A percentile compares a stretch with the other conserved stretches of the same genome.
Conservation (phyloP, 2,113 vertebrate genomes). For the Poecile atricapillus region DNA sequence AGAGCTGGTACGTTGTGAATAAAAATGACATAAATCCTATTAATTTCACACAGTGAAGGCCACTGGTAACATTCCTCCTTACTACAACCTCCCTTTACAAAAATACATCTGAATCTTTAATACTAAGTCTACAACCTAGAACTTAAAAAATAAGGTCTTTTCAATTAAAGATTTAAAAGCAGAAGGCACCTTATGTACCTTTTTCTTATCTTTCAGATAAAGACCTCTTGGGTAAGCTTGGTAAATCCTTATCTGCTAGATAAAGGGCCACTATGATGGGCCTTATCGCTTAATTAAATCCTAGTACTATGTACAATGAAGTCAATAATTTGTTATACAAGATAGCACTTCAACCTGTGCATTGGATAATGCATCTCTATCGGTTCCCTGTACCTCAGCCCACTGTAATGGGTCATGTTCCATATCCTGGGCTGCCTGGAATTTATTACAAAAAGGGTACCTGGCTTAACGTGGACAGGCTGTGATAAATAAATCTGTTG, state of each 20-base stretch:
- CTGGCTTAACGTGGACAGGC: background rate
- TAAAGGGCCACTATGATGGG: slow-evolving; percentile 57
- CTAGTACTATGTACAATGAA: slow-evolving; percentile 60
- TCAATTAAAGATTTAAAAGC: slow-evolving; percentile 61
- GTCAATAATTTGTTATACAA: slow-evolving; percentile 71
- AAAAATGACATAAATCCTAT: background rate
- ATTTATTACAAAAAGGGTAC: slow-evolving; percentile 1
- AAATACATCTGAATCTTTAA: slow-evolving; percentile 13
- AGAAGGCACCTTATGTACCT: slow-evolving; percentile 56
- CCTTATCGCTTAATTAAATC: slow-evolving; percentile 75
- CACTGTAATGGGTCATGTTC: background rate
- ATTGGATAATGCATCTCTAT: slow-evolving; percentile 33
- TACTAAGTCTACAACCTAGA: slow-evolving; percentile 14
- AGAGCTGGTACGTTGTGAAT: background rate
- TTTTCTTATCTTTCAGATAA: slow-evolving; percentile 70
- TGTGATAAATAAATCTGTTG: slow-evolving; percentile 33
- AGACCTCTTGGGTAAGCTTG: slow-evolving; percentile 61
- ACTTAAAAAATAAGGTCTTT: slow-evolving; percentile 54
- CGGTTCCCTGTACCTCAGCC: background rate
- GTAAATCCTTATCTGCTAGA: slow-evolving; percentile 69
- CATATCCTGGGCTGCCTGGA: background rate
- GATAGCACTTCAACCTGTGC: slow-evolving; percentile 38
- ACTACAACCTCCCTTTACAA: background rate
- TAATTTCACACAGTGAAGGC: background rate
- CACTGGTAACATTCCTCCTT: background rate